Base-by-base conservation (phyloP, 1,140 invertebrate genomes). In the Anoplophora glabripennis region DNA sequence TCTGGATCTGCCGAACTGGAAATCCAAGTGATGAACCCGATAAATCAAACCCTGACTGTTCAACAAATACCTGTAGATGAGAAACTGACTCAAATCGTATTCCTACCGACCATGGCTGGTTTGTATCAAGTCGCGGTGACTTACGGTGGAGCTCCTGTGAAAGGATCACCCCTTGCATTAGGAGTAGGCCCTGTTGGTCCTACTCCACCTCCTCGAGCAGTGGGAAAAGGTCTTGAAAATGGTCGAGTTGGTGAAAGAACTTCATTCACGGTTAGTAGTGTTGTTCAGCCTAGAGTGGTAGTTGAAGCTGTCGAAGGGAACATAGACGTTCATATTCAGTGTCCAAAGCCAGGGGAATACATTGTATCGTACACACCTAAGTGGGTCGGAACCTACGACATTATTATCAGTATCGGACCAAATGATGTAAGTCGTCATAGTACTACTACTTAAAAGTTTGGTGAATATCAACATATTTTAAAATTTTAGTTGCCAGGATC, bases 1-100 rank as follows among this genome's bases (percentile, higher is more conserved):
- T 92, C 94, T 41, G 94, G 95, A 9, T 83, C 89, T 56, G 93
- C 94, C 1, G 92, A 97, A 63, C 77, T 98, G 53, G 92, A 95
- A 69, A 88, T 96, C 1, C 87, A 89, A 45, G 89, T 95, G 3
- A 88, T 90, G 34, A 91, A 92, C 66, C 95, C 96, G 1, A 82
- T 90, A n/a, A 92, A 93, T 14, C 86, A 92, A 68, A 88, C 89
- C 60, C 75, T 98, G 28, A 89, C 92, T 0, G 81, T 96, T 1
- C 86, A 93, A 70, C 84, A 93, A 7, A 86, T 84, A 47, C 82
- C 85, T 10, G 81, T 90, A 7, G 83, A 84, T 28, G 89, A 92
- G 57, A 86, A 89, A 65, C 80, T 85, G 12, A 83, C 88, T 66
- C 79, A 88, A 66, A 86, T 97, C 44, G 89, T 93, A 66, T 92